Evolutionary conservation across 2,888 invertebrate species (phyloP).

Genomic region (Caprella mutica): DNA sequence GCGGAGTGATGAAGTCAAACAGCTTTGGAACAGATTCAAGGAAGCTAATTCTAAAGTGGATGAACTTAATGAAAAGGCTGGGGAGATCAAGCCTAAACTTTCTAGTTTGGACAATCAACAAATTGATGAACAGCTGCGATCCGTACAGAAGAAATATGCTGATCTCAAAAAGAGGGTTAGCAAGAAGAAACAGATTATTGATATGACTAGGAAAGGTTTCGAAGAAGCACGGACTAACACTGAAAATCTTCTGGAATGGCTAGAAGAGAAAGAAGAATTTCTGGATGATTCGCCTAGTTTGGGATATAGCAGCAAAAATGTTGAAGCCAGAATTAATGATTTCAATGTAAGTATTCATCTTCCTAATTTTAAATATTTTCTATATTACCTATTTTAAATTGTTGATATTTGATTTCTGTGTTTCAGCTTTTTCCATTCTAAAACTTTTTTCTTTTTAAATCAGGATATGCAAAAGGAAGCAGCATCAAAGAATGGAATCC

Average conservation of each 20-base stretch:
- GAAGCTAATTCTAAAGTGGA: slow-evolving; percentile 52
- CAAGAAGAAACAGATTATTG: slow-evolving; percentile 66
- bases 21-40: slow-evolving; percentile 61
- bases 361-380: no score
- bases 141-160: slow-evolving; percentile 67
- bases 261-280: slow-evolving; percentile 53
- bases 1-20: slow-evolving; percentile 61
- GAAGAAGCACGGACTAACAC: slow-evolving; percentile 71
- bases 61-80: slow-evolving; percentile 49
- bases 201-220: slow-evolving; percentile 69
- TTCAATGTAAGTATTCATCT: slow-evolving; percentile 31
- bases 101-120: slow-evolving; percentile 77
- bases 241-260: slow-evolving; percentile 65
- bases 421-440: no score
- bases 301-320: slow-evolving; percentile 27
- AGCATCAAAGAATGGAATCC: slow-evolving; percentile 67
- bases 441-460: slow-evolving; percentile 11
- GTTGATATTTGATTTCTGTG: no score
- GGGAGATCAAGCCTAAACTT: slow-evolving; percentile 35
- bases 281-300: slow-evolving; percentile 25
- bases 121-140: slow-evolving; percentile 73
- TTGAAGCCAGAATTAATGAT: slow-evolving; percentile 26
- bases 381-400: no score
- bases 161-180: slow-evolving; percentile 73
- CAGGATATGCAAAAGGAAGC: slow-evolving; percentile 64